Conservation (phyloP, 2,797 vertebrate genomes). For the Peromyscus nudipes region DNA sequence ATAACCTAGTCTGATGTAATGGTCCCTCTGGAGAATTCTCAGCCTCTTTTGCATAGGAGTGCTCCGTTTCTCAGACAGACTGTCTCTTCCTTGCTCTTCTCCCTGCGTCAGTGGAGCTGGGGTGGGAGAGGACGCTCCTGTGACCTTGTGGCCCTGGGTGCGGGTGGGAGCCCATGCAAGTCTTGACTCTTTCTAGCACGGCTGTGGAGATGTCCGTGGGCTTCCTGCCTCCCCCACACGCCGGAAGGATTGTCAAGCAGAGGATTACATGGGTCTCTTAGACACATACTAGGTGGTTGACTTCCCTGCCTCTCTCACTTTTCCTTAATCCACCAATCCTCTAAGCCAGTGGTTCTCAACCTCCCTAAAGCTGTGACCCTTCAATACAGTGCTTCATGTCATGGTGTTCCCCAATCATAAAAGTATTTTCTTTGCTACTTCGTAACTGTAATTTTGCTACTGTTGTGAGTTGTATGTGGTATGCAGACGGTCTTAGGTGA, state of each 20-base stretch:
- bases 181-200: background rate
- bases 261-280: background rate
- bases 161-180: background rate
- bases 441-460: background rate
- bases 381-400: background rate
- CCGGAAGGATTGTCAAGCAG: background rate
- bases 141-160: background rate
- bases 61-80: conserved; percentile 31
- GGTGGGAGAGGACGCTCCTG: background rate
- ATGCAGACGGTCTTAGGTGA: background rate
- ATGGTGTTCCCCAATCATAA: no score
- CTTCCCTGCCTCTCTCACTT: background rate
- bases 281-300: background rate
- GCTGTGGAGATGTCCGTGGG: no score
- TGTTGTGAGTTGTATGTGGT: background rate
- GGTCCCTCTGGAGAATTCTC: background rate
- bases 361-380: background rate
- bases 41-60: conserved; percentile 7
- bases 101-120: background rate
- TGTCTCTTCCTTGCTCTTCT: background rate
- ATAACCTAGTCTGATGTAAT: conserved; percentile 52
- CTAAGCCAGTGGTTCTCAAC: background rate
- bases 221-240: background rate
- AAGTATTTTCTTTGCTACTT: background rate
- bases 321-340: background rate